Evolutionary conservation across 2,888 invertebrate genomes (phyloP).

Genomic region (Scelioninae gen. 2): DNA sequence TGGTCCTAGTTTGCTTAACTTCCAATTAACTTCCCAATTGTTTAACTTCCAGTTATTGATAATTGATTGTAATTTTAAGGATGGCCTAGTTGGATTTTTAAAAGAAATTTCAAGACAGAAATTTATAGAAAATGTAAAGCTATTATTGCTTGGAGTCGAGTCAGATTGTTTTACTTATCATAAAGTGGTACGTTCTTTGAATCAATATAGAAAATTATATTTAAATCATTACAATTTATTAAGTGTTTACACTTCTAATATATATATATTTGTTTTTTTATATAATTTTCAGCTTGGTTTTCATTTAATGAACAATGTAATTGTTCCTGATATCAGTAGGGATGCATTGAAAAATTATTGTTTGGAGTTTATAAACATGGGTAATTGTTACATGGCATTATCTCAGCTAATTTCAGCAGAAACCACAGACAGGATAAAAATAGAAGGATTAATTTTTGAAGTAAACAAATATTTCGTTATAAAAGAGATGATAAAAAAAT

Average conservation of each 20-base stretch:
- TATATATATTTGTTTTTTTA: too few species aligned
- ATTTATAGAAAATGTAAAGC: constrained; percentile 68
- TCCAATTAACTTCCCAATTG: too few species aligned
- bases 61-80: too few species aligned
- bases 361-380: constrained; percentile 68
- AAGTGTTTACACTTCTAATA: too few species aligned
- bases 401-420: constrained; percentile 64
- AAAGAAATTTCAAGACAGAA: constrained; percentile 63
- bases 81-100: constrained; percentile 58
- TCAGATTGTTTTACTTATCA: constrained; percentile 68
- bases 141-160: constrained; percentile 71
- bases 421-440: too few species aligned
- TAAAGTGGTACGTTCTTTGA: constrained; percentile 61
- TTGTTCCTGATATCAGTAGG: constrained; percentile 64
- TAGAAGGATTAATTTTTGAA: constrained; percentile 71
- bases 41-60: too few species aligned
- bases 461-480: too few species aligned
- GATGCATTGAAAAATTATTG: constrained; percentile 65
- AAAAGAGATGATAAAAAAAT: not conserved
- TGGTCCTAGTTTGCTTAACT: too few species aligned
- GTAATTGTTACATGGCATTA: constrained; percentile 71
- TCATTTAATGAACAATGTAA: constrained; percentile 64
- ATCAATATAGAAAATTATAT: too few species aligned
- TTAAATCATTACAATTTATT: too few species aligned
- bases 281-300: constrained; percentile 68